phyloP scores from a whole-genome alignment of 2,113 vertebrate species.

The Bettongia penicillata region DNA sequence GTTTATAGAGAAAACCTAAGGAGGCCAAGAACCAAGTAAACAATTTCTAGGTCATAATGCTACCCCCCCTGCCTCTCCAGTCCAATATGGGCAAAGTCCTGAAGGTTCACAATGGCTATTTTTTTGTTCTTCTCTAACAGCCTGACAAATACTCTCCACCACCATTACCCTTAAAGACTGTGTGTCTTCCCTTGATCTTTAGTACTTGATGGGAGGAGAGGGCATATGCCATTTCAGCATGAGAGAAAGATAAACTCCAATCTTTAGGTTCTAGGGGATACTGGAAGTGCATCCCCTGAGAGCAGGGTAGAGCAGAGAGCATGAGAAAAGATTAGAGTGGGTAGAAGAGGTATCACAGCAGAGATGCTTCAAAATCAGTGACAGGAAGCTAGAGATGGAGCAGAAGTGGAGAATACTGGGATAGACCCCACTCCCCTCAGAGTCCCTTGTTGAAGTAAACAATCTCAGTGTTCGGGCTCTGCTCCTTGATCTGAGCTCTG shows the following conservation, averaged over 20 bases:
- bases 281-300: no score
- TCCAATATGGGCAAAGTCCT: no score
- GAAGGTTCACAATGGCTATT: background rate
- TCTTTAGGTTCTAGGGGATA: no score
- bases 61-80: no score
- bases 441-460: constrained; percentile 99
- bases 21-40: background rate
- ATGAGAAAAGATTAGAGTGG: background rate
- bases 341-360: constrained; percentile 1
- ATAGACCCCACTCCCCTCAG: constrained; percentile 70
- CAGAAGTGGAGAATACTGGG: background rate
- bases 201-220: constrained; percentile 46
- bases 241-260: background rate
- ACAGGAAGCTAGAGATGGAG: background rate
- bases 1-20: background rate
- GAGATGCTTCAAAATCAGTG: background rate
- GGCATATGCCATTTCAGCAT: background rate
- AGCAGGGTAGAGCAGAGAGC: no score
- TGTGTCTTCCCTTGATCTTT: constrained; percentile 34
- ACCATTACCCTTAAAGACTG: background rate
- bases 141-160: background rate
- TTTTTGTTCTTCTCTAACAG: background rate
- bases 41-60: background rate
- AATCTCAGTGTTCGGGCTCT: constrained; percentile 81
- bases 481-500: constrained; percentile 88